Base-by-base conservation (phyloP, 2,888 invertebrate species). In the Ormyrus rosae region DNA sequence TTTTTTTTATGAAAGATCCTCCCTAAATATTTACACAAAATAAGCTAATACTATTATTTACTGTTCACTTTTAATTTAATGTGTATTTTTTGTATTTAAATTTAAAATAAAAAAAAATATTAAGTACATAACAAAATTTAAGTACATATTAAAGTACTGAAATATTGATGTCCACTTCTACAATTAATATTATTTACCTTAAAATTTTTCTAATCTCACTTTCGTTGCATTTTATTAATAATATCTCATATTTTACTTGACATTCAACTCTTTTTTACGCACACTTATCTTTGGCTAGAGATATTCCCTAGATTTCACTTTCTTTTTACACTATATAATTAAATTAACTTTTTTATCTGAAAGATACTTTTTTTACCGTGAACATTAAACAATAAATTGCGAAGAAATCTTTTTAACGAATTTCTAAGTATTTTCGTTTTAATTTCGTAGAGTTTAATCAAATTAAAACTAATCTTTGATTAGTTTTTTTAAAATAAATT, bases 211-310 rank as follows among this genome's bases (percentile, higher is more conserved):
- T 82, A 84, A 80, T 84, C 68, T 84, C 78, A 83, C 82, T 84
- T 85, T 85, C 85, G 85, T 86, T 86, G 84, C 84, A 80, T 74
- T 80, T 74, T 84, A 77, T 75, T 65, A 55, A 8, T 73, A 64
- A 46, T 46, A 63, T 55, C 55, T 46, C 13, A 55, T 46, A 46
- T 19, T 64, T 64, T 50, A 13, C 56, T 69, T 56, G 68, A 56
- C 19, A 55, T 46, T 13, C 46, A 55, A 8, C 11, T 46, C 11
- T 60, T 55, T 64, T 64, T 48, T 55, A 2, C 53, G 13, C 10
- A 55, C 63, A 73, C 19, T 58, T 73, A 55, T 73, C 63, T 73
- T 73, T 73, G 72, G 72, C 19, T 53, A 73, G 64, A 72, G 46
- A 73, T 73, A 73, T 55, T 73, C 55, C 45, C 45, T 73, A 63